A percentile compares a stretch with the other conserved stretches of the same genome.
phyloP scores from a whole-genome alignment of 2,888 invertebrate species.

The Latheticus oryzae region DNA sequence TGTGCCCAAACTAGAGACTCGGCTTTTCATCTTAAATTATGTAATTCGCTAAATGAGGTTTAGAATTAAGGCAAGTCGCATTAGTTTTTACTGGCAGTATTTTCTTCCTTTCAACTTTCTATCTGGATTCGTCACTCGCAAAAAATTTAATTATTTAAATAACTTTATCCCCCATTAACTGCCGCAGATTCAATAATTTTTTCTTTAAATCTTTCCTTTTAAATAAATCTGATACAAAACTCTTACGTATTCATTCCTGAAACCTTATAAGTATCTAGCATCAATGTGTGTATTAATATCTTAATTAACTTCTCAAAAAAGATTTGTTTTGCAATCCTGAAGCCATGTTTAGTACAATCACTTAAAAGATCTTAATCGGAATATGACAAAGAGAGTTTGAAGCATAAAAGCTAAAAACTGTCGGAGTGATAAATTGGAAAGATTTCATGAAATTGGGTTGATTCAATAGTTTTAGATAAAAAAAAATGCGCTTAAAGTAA shows the following conservation, averaged over 20 bases:
- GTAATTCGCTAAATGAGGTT: slow-evolving; percentile 38
- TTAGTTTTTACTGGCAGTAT: slow-evolving; percentile 35
- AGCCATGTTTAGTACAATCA: too few species aligned
- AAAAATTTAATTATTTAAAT: slow-evolving; percentile 35
- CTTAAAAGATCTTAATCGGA: slow-evolving; percentile 4
- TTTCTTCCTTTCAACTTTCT: slow-evolving; percentile 10
- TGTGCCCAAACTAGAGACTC: slow-evolving; percentile 18
- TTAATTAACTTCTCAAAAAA: too few species aligned
- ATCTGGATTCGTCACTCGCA: slow-evolving; percentile 13
- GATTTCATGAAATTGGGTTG: slow-evolving; percentile 4
- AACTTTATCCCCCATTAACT: slow-evolving; percentile 22
- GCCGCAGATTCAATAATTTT: slow-evolving; percentile 15
- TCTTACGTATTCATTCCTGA: slow-evolving; percentile 1
- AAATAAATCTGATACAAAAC: too few species aligned
- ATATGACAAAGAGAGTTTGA: slow-evolving; percentile 5
- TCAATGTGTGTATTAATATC: too few species aligned
- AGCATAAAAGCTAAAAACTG: background rate
- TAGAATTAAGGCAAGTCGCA: slow-evolving; percentile 36
- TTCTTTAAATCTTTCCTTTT: too few species aligned
- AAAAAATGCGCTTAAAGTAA: background rate
- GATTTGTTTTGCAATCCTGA: too few species aligned
- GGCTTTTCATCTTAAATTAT: slow-evolving; percentile 34
- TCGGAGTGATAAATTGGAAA: background rate
- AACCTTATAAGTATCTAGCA: background rate
- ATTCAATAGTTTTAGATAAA: too few species aligned